Evolutionary conservation across 2,888 invertebrate genomes (phyloP), one percentile per base, ranked within the genome.

Genomic region (Oxycera nigricornis): DNA sequence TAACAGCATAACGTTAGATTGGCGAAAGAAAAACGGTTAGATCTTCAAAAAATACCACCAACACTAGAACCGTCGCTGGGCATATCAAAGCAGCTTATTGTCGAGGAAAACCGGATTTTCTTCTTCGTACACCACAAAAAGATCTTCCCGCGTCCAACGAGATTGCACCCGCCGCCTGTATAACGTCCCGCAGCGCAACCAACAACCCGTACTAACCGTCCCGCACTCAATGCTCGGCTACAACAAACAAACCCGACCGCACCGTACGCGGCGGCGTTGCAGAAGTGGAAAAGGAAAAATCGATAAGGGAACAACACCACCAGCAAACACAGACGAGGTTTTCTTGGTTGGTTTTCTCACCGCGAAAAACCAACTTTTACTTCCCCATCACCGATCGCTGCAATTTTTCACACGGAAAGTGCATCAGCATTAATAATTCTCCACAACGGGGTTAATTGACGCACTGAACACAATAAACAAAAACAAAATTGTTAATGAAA

Each of bases 21-120:
- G n/a, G n/a, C n/a, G n/a, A 31, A 31, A 31, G 26, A 24, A 41
- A 39, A 41, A 65, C 39, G 65, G 65, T 41, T 41, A 41, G 39
- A 41, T 20, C 41, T 22, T 20, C 65, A 61, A 61, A 41, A 22
- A 65, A 65, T 41, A 65, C 7, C 41, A 22, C 7, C 41, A 41
- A 65, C 22, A 65, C n/a, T n/a, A n/a, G 41, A 62, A 14, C 11
- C 6, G 14, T 46, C 46, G 17, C 46, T n/a, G 6, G 17, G 46
- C 3, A 11, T 14, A n/a, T 7, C 9, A 41, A 65, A 65, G n/a
- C 65, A n/a, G 7, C 24, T n/a, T n/a, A 11, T 55, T n/a, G 22
- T 59, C 30, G 24, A 65, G 65, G 4, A 65, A 65, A 65, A 65
- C 65, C 65, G 65, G 65, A 65, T 65, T 65, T 65, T 65, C 65